A percentile compares a stretch with the other conserved stretches of the same genome.
phyloP scores from a whole-genome alignment of 2,797 vertebrate species.

The Podarcis siculus region DNA sequence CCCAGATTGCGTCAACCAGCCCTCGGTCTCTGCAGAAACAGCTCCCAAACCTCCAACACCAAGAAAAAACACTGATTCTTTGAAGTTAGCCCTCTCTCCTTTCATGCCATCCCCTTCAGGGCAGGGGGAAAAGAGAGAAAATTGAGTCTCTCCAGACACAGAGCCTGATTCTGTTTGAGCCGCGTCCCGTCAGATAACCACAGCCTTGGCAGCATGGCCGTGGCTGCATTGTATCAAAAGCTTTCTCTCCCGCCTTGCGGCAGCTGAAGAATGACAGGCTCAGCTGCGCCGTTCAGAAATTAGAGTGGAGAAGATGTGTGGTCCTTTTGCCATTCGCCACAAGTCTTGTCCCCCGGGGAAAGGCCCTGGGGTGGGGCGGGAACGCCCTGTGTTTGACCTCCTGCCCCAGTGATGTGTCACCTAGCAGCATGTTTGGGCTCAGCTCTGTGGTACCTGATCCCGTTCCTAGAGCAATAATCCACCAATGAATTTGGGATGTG shows the following conservation, averaged over 20 bases:
- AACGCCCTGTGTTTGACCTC: background rate
- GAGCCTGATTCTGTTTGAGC: background rate
- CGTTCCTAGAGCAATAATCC: too few relatives aligned
- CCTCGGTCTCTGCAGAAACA: background rate
- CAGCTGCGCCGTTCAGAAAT: background rate
- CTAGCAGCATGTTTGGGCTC: too few relatives aligned
- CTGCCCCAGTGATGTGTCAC: background rate
- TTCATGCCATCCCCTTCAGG: background rate
- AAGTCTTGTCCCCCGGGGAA: too few relatives aligned
- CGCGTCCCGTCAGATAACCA: background rate
- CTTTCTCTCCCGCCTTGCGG: background rate
- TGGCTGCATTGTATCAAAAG: background rate
- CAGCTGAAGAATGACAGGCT: background rate
- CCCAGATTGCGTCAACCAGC: background rate
- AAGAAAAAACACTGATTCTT: background rate
- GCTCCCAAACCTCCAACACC: background rate
- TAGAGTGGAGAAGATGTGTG: background rate
- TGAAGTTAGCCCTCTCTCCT: background rate
- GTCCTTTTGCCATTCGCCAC: background rate
- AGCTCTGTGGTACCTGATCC: too few relatives aligned
- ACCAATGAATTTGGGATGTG: too few relatives aligned
- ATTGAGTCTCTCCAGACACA: background rate
- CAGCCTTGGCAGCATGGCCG: background rate
- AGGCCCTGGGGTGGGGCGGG: too few relatives aligned
- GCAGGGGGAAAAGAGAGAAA: background rate